Evolutionary conservation across 2,113 vertebrate species (phyloP).

Genomic region (Ptilonorhynchus violaceus): DNA sequence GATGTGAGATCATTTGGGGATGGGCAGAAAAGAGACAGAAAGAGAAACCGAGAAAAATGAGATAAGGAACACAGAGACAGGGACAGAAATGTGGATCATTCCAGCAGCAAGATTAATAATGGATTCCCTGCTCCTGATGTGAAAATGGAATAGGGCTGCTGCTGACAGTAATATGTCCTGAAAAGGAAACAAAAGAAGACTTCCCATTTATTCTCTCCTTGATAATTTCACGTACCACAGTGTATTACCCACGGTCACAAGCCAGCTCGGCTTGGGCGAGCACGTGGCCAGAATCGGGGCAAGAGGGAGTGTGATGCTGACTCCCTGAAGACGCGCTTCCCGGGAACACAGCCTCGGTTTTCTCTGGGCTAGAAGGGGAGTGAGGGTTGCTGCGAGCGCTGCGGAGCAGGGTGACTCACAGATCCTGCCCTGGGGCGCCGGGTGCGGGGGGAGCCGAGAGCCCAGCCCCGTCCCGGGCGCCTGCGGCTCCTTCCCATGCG

Average conservation of each 20-base stretch:
- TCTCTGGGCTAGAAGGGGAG: not conserved
- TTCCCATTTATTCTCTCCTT: not conserved
- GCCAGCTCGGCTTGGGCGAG: accelerated
- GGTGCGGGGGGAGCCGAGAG: too few species aligned
- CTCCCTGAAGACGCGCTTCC: accelerated
- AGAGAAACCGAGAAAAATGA: not conserved
- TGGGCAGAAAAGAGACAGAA: not conserved
- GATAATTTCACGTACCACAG: not conserved
- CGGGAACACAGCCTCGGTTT: accelerated
- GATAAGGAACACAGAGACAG: not conserved
- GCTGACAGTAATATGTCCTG: not conserved
- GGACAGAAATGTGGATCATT: not conserved
- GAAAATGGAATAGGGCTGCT: not conserved
- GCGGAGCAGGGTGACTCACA: accelerated
- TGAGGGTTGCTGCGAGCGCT: not conserved
- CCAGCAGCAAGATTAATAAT: not conserved
- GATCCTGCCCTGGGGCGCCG: not conserved
- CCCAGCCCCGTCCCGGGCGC: not conserved
- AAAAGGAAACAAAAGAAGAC: not conserved
- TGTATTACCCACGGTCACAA: not conserved
- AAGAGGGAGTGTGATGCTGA: accelerated
- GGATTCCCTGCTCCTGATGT: not conserved
- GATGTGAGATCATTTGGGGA: not conserved
- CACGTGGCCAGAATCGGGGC: accelerated
- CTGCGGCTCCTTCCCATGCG: accelerated